phyloP scores from a whole-genome alignment of 2,888 invertebrate genomes.

The Busseola fusca region DNA sequence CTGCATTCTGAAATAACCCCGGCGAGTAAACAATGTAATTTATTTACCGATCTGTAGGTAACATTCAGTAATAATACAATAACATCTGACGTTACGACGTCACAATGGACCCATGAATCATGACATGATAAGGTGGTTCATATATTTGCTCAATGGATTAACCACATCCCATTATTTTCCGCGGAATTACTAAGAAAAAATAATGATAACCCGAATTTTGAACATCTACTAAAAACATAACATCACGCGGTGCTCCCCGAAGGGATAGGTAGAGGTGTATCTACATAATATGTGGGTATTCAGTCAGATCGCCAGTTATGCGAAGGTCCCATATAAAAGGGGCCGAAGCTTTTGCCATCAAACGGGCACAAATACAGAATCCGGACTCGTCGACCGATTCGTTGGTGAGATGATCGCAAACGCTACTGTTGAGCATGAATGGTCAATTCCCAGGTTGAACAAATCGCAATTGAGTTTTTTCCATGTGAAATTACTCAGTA shows the following conservation, averaged over 20 bases:
- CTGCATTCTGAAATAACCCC: constrained; percentile 7
- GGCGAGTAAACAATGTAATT: constrained; percentile 15
- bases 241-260: not conserved
- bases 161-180: constrained; percentile 23
- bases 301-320: not conserved
- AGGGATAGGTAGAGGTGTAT: not conserved
- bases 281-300: not conserved
- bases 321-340: not conserved
- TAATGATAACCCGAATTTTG: not conserved
- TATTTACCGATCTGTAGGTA: not conserved
- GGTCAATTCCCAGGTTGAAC: not conserved
- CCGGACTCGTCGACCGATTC: not conserved
- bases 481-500: not conserved
- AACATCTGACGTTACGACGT: constrained; percentile 13
- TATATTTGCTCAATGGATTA: constrained; percentile 18
- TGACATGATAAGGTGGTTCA: constrained; percentile 21
- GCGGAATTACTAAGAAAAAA: constrained; percentile 8
- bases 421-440: too few relatives aligned
- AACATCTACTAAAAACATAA: not conserved
- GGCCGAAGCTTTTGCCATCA: not conserved
- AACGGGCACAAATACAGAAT: not conserved
- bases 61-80: not conserved
- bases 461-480: not conserved
- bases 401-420: too few relatives aligned
- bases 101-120: constrained; percentile 36